Conservation (phyloP, 2,113 vertebrate genomes). For the Rutilus rutilus region DNA sequence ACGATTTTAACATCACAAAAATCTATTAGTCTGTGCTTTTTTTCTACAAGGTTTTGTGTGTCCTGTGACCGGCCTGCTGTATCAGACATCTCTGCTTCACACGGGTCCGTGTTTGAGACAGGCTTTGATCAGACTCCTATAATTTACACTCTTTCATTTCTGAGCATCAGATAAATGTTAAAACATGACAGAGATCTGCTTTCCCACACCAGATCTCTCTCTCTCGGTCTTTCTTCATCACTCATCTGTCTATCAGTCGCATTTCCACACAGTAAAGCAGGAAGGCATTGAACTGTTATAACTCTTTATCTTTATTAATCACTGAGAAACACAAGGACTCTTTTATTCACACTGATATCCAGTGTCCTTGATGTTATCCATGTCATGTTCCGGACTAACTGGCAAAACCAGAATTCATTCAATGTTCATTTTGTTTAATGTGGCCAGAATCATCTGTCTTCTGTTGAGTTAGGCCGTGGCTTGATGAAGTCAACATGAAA, state of each 20-base stretch:
- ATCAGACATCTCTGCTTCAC: constrained; percentile 69
- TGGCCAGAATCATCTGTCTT: constrained; percentile 45
- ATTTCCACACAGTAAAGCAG: not conserved
- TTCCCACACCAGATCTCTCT: not conserved
- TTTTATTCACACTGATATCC: not conserved
- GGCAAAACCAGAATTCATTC: constrained; percentile 6
- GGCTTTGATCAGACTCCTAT: constrained; percentile 64
- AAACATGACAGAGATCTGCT: not conserved
- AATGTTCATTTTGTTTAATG: constrained; percentile 26
- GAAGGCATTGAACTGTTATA: not conserved
- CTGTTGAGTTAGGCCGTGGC: not conserved
- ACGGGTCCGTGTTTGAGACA: constrained; percentile 52
- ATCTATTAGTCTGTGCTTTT: not conserved
- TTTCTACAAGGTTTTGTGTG: not conserved
- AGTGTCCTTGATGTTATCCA: not conserved
- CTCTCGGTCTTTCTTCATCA: not conserved
- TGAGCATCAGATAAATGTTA: constrained; percentile 16
- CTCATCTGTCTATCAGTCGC: not conserved
- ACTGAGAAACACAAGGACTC: not conserved
- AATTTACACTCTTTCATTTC: constrained; percentile 51
- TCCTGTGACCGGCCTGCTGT: not conserved
- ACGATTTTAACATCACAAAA: not conserved
- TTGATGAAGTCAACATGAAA: constrained; percentile 1
- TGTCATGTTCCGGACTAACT: not conserved
- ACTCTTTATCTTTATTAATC: constrained; percentile 7